Conservation (phyloP, 2,888 invertebrate species). For the Melanostoma scalare region DNA sequence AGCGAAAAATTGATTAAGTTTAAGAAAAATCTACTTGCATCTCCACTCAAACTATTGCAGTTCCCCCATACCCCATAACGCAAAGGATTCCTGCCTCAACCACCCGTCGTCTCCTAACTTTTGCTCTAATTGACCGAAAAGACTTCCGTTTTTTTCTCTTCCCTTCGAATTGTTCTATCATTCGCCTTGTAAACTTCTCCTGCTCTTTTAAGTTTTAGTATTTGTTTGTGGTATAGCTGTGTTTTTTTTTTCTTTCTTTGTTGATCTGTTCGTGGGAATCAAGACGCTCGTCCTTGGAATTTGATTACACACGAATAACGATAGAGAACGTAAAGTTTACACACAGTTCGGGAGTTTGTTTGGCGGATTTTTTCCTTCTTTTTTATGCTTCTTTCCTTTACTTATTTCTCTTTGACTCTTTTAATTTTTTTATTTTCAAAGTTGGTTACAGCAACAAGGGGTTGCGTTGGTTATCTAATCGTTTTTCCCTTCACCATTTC, state of each 20-base stretch:
- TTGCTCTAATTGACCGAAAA: conserved; percentile 69
- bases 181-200: conserved; percentile 12
- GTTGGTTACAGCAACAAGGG: conserved; percentile 50
- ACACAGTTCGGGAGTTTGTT: conserved; percentile 56
- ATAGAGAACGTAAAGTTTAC: conserved; percentile 60
- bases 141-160: conserved; percentile 55
- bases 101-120: conserved; percentile 3
- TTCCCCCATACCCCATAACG: conserved; percentile 22
- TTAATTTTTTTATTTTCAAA: neutral
- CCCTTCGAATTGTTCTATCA: conserved; percentile 18
- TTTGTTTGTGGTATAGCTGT: conserved; percentile 54
- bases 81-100: conserved; percentile 24
- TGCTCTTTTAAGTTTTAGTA: conserved; percentile 48
- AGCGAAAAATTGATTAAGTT: conserved; percentile 65
- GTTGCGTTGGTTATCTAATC: conserved; percentile 64
- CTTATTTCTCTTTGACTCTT: conserved; percentile 7
- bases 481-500: conserved; percentile 30
- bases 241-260: conserved; percentile 16
- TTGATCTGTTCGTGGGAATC: conserved; percentile 39
- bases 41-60: conserved; percentile 35
- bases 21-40: conserved; percentile 63
- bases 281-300: conserved; percentile 69
- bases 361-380: conserved; percentile 11
- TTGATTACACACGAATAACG: conserved; percentile 65
- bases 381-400: neutral